These are phyloP conservation scores for Steinernema carpocapsae DNA, from an alignment of 2,888 invertebrate species.

Conservation along the genomic window DNA sequence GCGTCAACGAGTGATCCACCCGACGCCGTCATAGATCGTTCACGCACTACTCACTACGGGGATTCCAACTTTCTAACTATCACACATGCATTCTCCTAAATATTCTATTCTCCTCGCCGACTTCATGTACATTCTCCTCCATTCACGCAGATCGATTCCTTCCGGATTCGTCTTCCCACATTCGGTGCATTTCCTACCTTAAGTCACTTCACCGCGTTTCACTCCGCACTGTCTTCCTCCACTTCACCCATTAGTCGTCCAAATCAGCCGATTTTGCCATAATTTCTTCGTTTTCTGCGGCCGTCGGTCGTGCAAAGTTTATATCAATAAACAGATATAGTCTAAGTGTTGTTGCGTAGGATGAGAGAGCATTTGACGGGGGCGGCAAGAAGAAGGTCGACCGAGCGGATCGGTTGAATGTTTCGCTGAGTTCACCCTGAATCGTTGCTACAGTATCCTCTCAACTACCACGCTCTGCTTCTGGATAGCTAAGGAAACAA, in stretches of 20 bases:
- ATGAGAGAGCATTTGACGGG: too few species aligned
- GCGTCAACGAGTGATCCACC: conserved; percentile 30
- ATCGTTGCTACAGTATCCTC: too few species aligned
- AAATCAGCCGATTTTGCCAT: conserved; percentile 31
- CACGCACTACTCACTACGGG: conserved; percentile 30
- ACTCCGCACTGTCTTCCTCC: background rate
- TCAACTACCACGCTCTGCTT: too few species aligned
- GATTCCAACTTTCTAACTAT: conserved; percentile 10
- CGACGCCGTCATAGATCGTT: conserved; percentile 19
- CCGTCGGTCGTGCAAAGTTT: background rate
- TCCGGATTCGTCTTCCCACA: background rate
- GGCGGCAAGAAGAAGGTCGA: too few species aligned
- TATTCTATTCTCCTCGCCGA: conserved; percentile 13
- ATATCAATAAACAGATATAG: background rate
- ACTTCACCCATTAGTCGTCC: conserved; percentile 8
- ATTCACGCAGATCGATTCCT: background rate
- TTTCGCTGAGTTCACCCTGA: too few species aligned
- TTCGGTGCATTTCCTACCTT: conserved; percentile 10
- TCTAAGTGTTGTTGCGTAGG: too few species aligned
- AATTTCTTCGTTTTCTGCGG: conserved; percentile 2
- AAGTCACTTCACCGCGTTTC: background rate
- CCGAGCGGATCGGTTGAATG: too few species aligned
- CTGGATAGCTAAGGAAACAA: too few species aligned
- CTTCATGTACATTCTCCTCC: conserved; percentile 6
- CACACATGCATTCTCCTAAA: background rate